These are phyloP conservation scores for Tethya wilhelma DNA, from an alignment of 37 sponge, comb jelly and placozoan genomes.

Conservation along the genomic window DNA sequence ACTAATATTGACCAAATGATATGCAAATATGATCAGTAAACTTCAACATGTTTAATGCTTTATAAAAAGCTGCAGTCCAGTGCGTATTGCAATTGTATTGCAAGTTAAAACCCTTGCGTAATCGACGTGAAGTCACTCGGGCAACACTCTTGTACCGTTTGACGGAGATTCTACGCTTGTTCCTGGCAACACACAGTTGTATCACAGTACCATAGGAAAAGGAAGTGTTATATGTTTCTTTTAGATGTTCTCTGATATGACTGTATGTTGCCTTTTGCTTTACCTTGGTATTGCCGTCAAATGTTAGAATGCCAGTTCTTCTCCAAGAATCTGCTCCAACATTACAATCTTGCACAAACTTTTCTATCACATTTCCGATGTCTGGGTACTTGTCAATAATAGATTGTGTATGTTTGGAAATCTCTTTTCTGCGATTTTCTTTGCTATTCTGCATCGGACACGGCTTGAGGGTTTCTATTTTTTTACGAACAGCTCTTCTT, in stretches of 20 bases:
- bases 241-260: conserved; percentile 22
- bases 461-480: neutral
- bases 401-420: neutral
- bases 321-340: conserved; percentile 56
- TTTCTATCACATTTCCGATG: conserved; percentile 39
- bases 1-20: no score
- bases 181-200: conserved; percentile 50
- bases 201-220: conserved; percentile 30
- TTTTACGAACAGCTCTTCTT: neutral
- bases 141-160: conserved; percentile 35
- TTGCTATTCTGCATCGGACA: neutral
- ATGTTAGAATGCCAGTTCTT: conserved; percentile 48
- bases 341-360: conserved; percentile 25
- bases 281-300: conserved; percentile 51
- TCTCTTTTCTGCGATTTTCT: neutral
- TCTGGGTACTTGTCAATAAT: conserved; percentile 3
- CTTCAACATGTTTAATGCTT: conserved; percentile 10
- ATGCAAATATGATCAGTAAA: no score
- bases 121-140: conserved; percentile 21
- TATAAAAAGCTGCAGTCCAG: conserved; percentile 33
- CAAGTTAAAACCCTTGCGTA: conserved; percentile 35
- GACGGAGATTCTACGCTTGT: conserved; percentile 42
- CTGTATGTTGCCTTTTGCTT: conserved; percentile 47
- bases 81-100: conserved; percentile 40
- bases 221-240: neutral